These are phyloP conservation scores for Drosophila maculinotata DNA, from an alignment of 2,888 invertebrate species.

Conservation along the genomic window DNA sequence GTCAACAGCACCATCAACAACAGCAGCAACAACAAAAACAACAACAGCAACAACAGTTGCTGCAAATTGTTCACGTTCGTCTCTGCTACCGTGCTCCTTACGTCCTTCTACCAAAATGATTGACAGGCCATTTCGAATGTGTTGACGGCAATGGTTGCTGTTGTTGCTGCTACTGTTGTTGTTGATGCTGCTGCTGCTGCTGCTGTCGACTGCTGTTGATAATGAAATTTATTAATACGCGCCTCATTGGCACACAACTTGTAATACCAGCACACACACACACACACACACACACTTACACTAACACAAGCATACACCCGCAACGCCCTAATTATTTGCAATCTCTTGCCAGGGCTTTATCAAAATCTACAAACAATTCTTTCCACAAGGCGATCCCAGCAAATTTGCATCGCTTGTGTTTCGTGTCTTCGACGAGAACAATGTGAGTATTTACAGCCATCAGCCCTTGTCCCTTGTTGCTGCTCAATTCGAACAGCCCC, in stretches of 20 bases:
- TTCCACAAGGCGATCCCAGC: conserved; percentile 99
- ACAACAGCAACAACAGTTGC: conserved; percentile 14
- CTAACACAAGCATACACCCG: conserved; percentile 5
- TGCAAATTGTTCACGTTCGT: conserved; percentile 23
- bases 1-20: conserved; percentile 23
- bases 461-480: conserved; percentile 33
- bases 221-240: conserved; percentile 74
- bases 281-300: conserved; percentile 9
- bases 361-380: conserved; percentile 99
- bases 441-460: conserved; percentile 89
- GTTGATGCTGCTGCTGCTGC: conserved; percentile 34
- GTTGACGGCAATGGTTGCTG: conserved; percentile 50
- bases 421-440: conserved; percentile 99
- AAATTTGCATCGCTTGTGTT: conserved; percentile 99
- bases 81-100: not conserved
- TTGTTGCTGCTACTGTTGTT: conserved; percentile 7
- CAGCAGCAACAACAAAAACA: conserved; percentile 17
- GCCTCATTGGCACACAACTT: conserved; percentile 46
- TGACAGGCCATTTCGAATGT: conserved; percentile 55
- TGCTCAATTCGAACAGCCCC: not conserved
- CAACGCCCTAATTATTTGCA: conserved; percentile 51
- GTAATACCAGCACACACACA: conserved; percentile 10
- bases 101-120: conserved; percentile 40
- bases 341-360: conserved; percentile 94
- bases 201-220: conserved; percentile 57